Percentiles rank a stretch among this genome's conserved stretches.
phyloP scores from a whole-genome alignment of 2,888 invertebrate species.

The Ectemnius cavifrons region DNA sequence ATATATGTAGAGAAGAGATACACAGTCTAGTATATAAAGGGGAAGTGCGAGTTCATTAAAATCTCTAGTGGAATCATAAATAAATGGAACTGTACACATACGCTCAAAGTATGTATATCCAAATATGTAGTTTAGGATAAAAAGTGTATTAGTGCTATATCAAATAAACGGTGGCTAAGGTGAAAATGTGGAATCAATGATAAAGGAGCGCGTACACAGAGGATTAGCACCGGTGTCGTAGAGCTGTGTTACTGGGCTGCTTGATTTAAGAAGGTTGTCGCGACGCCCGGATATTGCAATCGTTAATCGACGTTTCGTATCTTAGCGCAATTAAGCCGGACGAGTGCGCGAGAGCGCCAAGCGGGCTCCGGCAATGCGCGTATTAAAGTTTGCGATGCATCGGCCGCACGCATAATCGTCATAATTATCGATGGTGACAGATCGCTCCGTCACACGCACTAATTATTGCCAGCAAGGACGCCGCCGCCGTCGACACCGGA shows the following conservation, averaged over 20 bases:
- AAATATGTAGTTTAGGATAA: constrained; percentile 36
- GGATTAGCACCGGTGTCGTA: constrained; percentile 40
- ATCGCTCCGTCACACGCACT: constrained; percentile 64
- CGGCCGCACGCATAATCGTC: constrained; percentile 62
- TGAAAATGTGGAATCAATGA: constrained; percentile 29
- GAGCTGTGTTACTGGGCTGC: constrained; percentile 43
- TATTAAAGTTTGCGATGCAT: constrained; percentile 64
- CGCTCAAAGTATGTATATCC: constrained; percentile 30
- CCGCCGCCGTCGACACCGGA: constrained; percentile 18
- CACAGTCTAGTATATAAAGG: background rate
- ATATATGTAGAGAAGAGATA: background rate
- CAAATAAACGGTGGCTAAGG: constrained; percentile 12
- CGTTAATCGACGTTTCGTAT: constrained; percentile 69
- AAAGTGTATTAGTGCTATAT: constrained; percentile 44
- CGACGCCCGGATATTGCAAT: constrained; percentile 64
- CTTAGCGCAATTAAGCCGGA: constrained; percentile 67
- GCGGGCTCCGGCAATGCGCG: constrained; percentile 51
- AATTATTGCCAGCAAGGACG: constrained; percentile 60
- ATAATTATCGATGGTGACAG: constrained; percentile 70
- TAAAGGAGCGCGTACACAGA: constrained; percentile 53
- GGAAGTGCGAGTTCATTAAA: too few species aligned
- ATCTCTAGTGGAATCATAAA: background rate
- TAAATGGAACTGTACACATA: constrained; percentile 24
- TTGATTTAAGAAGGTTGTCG: constrained; percentile 67
- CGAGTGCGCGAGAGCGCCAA: constrained; percentile 38